Percentiles rank a stretch among this genome's conserved stretches.
These are phyloP conservation scores for Bacillus rossius DNA, from an alignment of 1,140 invertebrate species.

Conservation along the genomic window DNA sequence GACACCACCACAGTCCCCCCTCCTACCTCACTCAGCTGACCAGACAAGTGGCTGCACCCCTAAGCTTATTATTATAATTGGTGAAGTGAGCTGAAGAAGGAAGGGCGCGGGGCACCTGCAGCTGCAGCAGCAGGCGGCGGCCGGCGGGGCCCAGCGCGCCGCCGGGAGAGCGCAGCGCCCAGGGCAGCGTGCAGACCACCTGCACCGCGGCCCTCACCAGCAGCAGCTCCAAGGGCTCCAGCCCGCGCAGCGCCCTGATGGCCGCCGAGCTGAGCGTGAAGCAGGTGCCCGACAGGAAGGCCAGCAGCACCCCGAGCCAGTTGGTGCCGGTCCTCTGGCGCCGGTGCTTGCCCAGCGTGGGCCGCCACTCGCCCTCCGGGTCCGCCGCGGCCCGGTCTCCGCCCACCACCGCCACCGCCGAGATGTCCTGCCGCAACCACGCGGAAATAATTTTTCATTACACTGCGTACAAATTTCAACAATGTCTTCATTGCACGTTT, in stretches of 20 bases:
- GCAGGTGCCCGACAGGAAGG: constrained; percentile 46
- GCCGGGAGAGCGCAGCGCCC: constrained; percentile 33
- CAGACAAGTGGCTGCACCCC: too few species aligned
- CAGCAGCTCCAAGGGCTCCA: constrained; percentile 47
- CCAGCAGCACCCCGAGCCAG: constrained; percentile 45
- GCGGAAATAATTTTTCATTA: too few species aligned
- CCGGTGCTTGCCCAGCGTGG: background rate
- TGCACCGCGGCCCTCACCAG: constrained; percentile 42
- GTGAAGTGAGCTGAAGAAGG: too few species aligned
- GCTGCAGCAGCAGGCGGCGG: constrained; percentile 40
- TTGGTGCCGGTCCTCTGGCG: constrained; percentile 19
- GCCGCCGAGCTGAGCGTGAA: constrained; percentile 46
- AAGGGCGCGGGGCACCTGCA: constrained; percentile 40
- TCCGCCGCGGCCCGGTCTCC: background rate
- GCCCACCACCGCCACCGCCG: too few species aligned
- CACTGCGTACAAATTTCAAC: too few species aligned
- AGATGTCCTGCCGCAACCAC: too few species aligned
- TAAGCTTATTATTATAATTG: too few species aligned
- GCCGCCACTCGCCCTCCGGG: background rate
- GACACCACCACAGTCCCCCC: too few species aligned
- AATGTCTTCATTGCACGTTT: too few species aligned
- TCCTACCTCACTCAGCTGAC: too few species aligned
- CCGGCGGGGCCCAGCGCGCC: constrained; percentile 42
- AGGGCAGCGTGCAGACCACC: constrained; percentile 39
- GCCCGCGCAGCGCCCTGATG: constrained; percentile 43